Evolutionary conservation across 1,140 invertebrate genomes (phyloP).

Genomic region (Drosophila lowei): DNA sequence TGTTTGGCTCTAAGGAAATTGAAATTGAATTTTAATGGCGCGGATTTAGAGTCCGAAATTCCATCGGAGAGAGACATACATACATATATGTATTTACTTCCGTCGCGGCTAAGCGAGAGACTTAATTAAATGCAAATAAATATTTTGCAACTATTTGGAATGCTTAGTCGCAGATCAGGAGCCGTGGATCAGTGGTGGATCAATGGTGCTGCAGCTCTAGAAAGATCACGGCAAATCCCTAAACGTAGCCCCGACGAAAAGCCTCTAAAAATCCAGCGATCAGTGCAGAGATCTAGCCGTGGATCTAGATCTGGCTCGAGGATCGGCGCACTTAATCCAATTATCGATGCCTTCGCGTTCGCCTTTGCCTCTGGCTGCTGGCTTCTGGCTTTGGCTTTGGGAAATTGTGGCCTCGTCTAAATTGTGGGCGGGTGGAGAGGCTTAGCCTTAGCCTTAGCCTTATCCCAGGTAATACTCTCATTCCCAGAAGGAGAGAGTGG

Average conservation of each 20-base stretch:
- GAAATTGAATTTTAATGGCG: slow-evolving; percentile 73
- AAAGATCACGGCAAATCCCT: slow-evolving; percentile 51
- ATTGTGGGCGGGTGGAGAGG: slow-evolving; percentile 78
- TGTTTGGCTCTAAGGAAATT: slow-evolving; percentile 41
- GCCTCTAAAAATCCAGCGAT: slow-evolving; percentile 63
- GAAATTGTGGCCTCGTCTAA: slow-evolving; percentile 53
- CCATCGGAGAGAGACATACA: neutral
- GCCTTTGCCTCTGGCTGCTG: neutral
- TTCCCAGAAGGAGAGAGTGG: slow-evolving; percentile 34
- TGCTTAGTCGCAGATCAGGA: slow-evolving; percentile 51
- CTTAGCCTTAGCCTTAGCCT: slow-evolving; percentile 62
- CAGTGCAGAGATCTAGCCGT: slow-evolving; percentile 49
- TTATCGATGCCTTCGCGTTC: slow-evolving; percentile 55
- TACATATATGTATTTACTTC: slow-evolving; percentile 8
- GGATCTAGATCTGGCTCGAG: slow-evolving; percentile 37
- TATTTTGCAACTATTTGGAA: slow-evolving; percentile 71
- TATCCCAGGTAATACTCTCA: slow-evolving; percentile 22
- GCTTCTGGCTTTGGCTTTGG: neutral
- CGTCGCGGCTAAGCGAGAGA: slow-evolving; percentile 42
- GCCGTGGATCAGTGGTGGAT: slow-evolving; percentile 4
- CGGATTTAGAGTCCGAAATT: slow-evolving; percentile 41
- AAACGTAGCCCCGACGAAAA: slow-evolving; percentile 58
- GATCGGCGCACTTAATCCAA: slow-evolving; percentile 67
- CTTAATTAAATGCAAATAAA: slow-evolving; percentile 77
- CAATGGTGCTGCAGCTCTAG: slow-evolving; percentile 31